phyloP scores from a whole-genome alignment of 2,113 vertebrate genomes.

The Orientallactaga bullata region DNA sequence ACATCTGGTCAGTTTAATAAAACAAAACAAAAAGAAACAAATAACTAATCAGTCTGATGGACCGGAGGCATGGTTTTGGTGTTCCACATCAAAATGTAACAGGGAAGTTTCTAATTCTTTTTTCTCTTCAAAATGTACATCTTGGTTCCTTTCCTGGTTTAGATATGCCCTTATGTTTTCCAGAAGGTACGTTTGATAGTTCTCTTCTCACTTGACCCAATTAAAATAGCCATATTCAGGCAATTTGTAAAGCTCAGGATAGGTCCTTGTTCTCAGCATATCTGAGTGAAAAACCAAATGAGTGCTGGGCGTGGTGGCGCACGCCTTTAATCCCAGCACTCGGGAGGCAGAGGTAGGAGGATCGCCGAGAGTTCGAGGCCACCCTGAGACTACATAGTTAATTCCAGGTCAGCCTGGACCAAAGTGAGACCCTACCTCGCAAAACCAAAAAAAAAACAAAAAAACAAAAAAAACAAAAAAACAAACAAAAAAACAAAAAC shows the following conservation, averaged over 20 bases:
- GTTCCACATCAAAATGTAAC: neutral
- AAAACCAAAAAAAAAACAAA: no score
- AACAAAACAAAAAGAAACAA: neutral
- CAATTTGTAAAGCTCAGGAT: neutral
- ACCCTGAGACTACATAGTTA: no score
- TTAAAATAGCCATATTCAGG: neutral
- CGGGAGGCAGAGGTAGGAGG: no score
- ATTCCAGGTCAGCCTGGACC: no score
- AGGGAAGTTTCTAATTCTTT: neutral
- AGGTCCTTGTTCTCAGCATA: neutral
- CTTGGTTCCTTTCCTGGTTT: neutral
- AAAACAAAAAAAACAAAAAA: no score
- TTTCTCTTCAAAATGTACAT: neutral
- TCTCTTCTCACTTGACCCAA: neutral
- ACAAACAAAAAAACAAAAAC: no score
- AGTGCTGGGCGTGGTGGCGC: no score
- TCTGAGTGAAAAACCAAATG: neutral
- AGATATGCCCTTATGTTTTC: neutral
- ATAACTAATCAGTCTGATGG: neutral
- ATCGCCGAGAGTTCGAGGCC: no score
- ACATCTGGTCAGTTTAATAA: neutral
- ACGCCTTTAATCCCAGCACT: no score
- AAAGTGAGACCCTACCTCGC: no score
- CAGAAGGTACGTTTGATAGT: neutral
- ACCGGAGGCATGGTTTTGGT: neutral